Conservation (phyloP, 2,888 invertebrate species). For the Nyleta sp. region DNA sequence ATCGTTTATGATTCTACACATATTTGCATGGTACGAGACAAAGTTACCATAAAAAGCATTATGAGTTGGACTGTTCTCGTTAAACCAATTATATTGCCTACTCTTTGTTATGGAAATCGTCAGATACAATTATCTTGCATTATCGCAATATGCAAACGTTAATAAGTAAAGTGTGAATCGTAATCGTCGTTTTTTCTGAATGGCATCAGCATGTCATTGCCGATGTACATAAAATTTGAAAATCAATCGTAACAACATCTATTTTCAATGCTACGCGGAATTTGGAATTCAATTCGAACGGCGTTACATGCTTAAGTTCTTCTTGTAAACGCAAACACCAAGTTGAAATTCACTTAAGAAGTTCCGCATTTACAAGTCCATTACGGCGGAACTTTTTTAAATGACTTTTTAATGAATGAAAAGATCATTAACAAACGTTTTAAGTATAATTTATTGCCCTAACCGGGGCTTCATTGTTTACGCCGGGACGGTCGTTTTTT, state of each 20-base stretch:
- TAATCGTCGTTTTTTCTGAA: slow-evolving; percentile 19
- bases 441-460: no score
- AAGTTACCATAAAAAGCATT: slow-evolving; percentile 21
- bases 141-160: slow-evolving; percentile 17
- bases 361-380: no score
- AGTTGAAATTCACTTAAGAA: no score
- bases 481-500: slow-evolving; percentile 10
- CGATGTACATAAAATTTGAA: slow-evolving; percentile 3
- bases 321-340: no score
- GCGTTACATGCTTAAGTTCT: no score
- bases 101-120: slow-evolving; percentile 42
- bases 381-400: no score
- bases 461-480: background rate
- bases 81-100: slow-evolving; percentile 9
- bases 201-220: slow-evolving; percentile 21
- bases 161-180: slow-evolving; percentile 9
- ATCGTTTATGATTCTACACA: slow-evolving; percentile 11
- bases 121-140: slow-evolving; percentile 17
- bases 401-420: background rate
- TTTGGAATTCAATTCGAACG: background rate
- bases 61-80: slow-evolving; percentile 8
- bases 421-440: background rate
- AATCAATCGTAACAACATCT: background rate
- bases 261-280: background rate
- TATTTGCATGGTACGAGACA: slow-evolving; percentile 2